Evolutionary conservation across 2,888 invertebrate genomes (phyloP).

Genomic region (Heliothis peltigera): DNA sequence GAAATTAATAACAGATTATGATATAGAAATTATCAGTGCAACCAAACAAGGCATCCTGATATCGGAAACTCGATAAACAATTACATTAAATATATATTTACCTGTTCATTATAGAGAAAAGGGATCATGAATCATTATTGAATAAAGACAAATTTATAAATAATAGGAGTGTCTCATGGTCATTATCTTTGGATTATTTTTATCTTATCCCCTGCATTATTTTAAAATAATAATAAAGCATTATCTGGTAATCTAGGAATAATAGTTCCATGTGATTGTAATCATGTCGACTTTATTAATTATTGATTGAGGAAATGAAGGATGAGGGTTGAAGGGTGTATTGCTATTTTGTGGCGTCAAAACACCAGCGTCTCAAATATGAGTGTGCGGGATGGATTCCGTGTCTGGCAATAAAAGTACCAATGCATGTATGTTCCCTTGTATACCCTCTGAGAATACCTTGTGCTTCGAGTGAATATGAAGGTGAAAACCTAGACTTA

Average conservation of each 20-base stretch:
- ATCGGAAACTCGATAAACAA: constrained; percentile 54
- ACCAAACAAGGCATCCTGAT: constrained; percentile 18
- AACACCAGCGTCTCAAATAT: too few relatives aligned
- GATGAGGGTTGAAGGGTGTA: too few relatives aligned
- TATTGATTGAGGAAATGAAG: too few relatives aligned
- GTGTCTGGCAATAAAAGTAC: too few relatives aligned
- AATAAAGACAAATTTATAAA: constrained; percentile 12
- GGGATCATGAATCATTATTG: constrained; percentile 23
- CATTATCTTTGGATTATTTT: constrained; percentile 13
- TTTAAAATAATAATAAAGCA: constrained; percentile 32
- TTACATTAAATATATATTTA: constrained; percentile 36
- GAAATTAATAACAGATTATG: constrained; percentile 48
- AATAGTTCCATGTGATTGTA: not conserved
- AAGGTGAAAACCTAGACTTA: too few relatives aligned
- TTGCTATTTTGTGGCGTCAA: too few relatives aligned
- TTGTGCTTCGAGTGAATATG: too few relatives aligned
- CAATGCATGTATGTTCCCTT: too few relatives aligned
- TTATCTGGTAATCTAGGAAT: constrained; percentile 6
- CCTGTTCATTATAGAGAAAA: constrained; percentile 5
- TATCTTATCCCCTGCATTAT: not conserved
- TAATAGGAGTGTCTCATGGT: constrained; percentile 18
- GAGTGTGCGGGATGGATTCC: too few relatives aligned
- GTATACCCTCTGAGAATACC: too few relatives aligned
- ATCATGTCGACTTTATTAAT: not conserved
- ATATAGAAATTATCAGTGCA: constrained; percentile 44